Evolutionary conservation across 1,140 invertebrate genomes (phyloP).

Genomic region (Diabrotica virgifera): DNA sequence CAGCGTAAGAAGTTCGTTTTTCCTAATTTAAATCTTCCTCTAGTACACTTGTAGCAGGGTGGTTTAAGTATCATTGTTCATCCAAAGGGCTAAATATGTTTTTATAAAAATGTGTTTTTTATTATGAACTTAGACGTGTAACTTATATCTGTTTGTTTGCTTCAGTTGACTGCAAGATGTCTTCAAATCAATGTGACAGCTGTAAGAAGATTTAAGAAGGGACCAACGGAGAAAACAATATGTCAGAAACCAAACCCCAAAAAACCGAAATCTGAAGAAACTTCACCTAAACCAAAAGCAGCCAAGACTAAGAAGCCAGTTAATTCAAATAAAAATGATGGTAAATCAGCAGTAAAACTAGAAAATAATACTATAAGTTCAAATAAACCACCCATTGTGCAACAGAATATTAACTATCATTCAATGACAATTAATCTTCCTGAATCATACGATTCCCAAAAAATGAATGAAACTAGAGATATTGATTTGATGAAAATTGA

Average conservation of each 20-base stretch:
- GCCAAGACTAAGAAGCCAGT: neutral
- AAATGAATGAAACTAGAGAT: neutral
- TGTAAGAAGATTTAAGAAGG: constrained; percentile 1
- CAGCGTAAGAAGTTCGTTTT: no score
- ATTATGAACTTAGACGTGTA: neutral
- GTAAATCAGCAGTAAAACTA: neutral
- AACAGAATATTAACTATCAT: neutral
- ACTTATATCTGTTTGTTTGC: neutral
- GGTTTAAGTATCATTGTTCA: no score
- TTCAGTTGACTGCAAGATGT: neutral
- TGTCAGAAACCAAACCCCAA: neutral
- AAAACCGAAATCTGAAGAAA: neutral
- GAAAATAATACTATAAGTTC: neutral
- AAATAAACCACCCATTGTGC: neutral
- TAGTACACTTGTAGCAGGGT: no score
- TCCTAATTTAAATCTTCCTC: no score
- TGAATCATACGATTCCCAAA: neutral
- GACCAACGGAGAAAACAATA: neutral
- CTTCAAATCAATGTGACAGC: neutral
- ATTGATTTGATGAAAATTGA: neutral
- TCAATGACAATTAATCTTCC: neutral
- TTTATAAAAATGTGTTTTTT: no score
- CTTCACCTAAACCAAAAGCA: neutral
- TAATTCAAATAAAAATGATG: neutral
- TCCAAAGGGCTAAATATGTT: no score